phyloP scores from a whole-genome alignment of 2,797 vertebrate species.

The Percopsis omiscomaycus region DNA sequence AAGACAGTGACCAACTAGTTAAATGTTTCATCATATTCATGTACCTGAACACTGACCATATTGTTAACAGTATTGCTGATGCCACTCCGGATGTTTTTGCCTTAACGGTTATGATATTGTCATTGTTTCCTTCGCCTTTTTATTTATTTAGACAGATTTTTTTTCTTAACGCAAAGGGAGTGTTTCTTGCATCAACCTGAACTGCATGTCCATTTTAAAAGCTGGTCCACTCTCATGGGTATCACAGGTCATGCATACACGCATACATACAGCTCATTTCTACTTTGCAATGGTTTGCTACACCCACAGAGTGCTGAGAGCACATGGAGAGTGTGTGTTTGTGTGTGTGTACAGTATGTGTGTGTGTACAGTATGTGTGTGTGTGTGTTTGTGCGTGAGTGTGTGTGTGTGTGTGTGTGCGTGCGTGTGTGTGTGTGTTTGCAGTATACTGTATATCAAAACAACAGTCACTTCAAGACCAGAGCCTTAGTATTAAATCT shows the following conservation, averaged over 20 bases:
- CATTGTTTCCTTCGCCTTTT: conserved; percentile 71
- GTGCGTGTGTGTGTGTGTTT: conserved; percentile 28
- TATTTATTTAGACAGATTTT: neutral
- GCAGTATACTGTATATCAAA: conserved; percentile 72
- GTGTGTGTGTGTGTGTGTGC: conserved; percentile 23
- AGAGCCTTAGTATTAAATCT: conserved; percentile 99
- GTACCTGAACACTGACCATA: conserved; percentile 76
- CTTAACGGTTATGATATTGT: conserved; percentile 94
- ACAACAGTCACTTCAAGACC: conserved; percentile 95
- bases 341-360: conserved; percentile 57
- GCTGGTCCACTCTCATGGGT: conserved; percentile 79
- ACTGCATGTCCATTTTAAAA: conserved; percentile 85
- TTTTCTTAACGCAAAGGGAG: conserved; percentile 67
- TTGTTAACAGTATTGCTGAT: conserved; percentile 84
- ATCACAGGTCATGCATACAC: conserved; percentile 74
- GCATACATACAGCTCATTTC: conserved; percentile 64
- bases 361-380: conserved; percentile 67
- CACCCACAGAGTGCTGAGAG: conserved; percentile 78
- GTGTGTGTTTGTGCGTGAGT: conserved; percentile 37
- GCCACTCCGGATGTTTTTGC: conserved; percentile 97
- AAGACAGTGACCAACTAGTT: conserved; percentile 77
- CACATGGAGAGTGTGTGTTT: conserved; percentile 78
- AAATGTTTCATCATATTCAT: conserved; percentile 80
- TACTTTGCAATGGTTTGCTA: conserved; percentile 75
- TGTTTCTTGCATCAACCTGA: conserved; percentile 80